phyloP scores from a whole-genome alignment of 2,113 vertebrate species.

The Engraulis encrasicolus region DNA sequence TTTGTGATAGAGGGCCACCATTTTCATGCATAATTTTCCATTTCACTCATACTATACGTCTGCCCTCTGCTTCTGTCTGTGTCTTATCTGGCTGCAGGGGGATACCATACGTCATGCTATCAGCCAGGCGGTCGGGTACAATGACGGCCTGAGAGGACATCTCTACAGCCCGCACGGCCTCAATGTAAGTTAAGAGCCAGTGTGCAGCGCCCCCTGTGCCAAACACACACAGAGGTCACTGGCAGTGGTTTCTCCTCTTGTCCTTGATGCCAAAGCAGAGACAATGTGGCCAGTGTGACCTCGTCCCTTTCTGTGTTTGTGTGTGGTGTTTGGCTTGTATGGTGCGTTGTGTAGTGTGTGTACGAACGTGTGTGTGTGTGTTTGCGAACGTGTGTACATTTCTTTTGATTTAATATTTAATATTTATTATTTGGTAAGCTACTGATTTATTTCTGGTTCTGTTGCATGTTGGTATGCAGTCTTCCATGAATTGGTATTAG shows the following conservation, averaged over 20 bases:
- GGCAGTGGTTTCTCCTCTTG: neutral
- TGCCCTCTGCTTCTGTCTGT: neutral
- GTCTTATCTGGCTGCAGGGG: constrained; percentile 76
- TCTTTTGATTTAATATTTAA: too few relatives aligned
- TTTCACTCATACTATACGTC: neutral
- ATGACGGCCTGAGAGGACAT: constrained; percentile 86
- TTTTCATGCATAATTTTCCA: neutral
- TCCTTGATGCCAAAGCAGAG: neutral
- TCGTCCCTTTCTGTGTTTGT: neutral
- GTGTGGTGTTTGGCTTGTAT: too few relatives aligned
- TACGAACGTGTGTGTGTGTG: too few relatives aligned
- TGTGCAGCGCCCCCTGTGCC: neutral
- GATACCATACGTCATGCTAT: constrained; percentile 92
- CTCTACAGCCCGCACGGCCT: constrained; percentile 89
- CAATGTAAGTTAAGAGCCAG: constrained; percentile 79
- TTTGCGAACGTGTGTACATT: too few relatives aligned
- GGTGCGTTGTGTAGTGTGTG: too few relatives aligned
- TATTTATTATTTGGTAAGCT: too few relatives aligned
- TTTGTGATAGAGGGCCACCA: neutral
- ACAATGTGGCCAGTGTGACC: neutral
- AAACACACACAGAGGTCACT: neutral
- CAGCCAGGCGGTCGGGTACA: constrained; percentile 93
- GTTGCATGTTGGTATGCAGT: too few relatives aligned
- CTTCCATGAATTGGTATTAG: neutral
- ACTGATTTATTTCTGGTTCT: too few relatives aligned